These are phyloP conservation scores for Alosa sapidissima DNA, from an alignment of 2,797 vertebrate species.

Conservation along the genomic window DNA sequence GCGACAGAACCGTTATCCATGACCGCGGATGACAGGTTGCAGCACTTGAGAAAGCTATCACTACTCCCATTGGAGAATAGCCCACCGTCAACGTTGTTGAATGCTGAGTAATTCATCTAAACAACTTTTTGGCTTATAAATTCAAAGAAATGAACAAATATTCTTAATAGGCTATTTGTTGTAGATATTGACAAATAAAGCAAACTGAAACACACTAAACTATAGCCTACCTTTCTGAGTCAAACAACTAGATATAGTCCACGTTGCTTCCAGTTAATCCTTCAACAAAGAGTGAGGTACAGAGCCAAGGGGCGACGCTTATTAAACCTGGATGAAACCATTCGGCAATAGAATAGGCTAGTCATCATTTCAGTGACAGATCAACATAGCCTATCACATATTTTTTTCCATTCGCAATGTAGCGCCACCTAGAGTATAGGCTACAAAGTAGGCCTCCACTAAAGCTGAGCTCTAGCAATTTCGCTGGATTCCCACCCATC, in stretches of 20 bases:
- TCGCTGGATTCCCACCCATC: not conserved
- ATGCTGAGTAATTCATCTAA: constrained; percentile 14
- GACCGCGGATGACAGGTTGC: constrained; percentile 46
- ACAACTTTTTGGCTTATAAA: not conserved
- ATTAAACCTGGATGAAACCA: constrained; percentile 12
- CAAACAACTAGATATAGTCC: not conserved
- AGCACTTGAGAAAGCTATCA: constrained; percentile 42
- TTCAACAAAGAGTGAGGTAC: not conserved
- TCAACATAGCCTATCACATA: not conserved
- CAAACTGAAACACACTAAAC: not conserved
- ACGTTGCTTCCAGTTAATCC: not conserved
- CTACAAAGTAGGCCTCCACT: not conserved
- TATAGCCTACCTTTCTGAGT: not conserved
- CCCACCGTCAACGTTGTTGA: not conserved
- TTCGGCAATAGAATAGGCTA: not conserved
- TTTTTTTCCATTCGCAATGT: not conserved
- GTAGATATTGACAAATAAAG: not conserved
- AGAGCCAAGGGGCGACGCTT: not conserved
- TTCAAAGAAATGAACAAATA: not conserved
- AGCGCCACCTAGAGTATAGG: not conserved
- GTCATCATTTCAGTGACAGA: not conserved
- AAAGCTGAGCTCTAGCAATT: not conserved
- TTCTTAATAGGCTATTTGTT: not conserved
- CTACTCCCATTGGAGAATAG: constrained; percentile 11
- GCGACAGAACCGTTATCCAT: constrained; percentile 40